Conservation (phyloP, 1,140 invertebrate genomes). For the Drosophila arizonae region DNA sequence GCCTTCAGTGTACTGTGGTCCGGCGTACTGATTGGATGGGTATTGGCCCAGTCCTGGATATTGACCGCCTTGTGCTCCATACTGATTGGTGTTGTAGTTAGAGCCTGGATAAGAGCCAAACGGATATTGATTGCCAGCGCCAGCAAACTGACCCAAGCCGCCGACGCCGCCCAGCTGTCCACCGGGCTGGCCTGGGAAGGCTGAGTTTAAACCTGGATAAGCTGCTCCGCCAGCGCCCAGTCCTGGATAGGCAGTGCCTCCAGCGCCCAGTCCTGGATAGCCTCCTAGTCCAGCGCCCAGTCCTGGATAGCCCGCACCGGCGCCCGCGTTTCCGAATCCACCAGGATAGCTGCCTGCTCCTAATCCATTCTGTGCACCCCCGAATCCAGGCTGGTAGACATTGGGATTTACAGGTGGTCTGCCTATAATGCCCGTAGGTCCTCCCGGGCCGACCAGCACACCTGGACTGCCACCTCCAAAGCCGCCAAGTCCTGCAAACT, state of each 20-base stretch:
- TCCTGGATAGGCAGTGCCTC: constrained; percentile 24
- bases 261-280: constrained; percentile 20
- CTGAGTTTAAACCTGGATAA: constrained; percentile 14
- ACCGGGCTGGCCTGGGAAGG: neutral
- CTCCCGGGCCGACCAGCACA: constrained; percentile 85
- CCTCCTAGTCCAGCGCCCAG: neutral
- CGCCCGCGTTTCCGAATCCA: constrained; percentile 18
- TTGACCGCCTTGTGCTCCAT: constrained; percentile 43
- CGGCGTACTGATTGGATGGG: constrained; percentile 48
- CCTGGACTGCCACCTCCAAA: constrained; percentile 74
- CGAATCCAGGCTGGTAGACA: constrained; percentile 55
- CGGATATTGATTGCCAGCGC: constrained; percentile 55
- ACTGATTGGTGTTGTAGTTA: constrained; percentile 56
- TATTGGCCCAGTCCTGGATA: constrained; percentile 58
- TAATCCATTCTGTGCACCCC: constrained; percentile 50
- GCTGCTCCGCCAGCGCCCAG: constrained; percentile 6
- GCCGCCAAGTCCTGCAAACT: constrained; percentile 47
- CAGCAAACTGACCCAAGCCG: constrained; percentile 58
- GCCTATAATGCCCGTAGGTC: constrained; percentile 84
- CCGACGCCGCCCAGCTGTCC: constrained; percentile 5
- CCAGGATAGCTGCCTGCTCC: constrained; percentile 58
- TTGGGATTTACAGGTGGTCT: constrained; percentile 53
- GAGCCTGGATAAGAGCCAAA: constrained; percentile 48
- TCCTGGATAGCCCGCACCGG: constrained; percentile 21
- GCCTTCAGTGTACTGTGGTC: constrained; percentile 72